Conservation (phyloP, 2,888 invertebrate genomes). For the Pachydiplax longipennis region DNA sequence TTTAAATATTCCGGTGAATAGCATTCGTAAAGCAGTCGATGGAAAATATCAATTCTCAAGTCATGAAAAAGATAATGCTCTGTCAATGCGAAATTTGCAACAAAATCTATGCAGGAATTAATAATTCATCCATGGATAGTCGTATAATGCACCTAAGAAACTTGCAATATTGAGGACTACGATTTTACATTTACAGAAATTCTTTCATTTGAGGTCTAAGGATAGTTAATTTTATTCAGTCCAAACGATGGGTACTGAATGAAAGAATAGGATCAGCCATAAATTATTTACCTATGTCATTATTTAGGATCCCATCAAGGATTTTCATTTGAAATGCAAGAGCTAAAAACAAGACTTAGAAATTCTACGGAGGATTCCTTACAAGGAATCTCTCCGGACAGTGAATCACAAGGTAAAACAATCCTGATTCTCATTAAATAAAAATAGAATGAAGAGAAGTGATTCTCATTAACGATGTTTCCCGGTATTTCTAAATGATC, state of each 20-base stretch:
- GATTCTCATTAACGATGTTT: no score
- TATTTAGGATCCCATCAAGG: not conserved
- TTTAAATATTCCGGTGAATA: no score
- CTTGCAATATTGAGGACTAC: not conserved
- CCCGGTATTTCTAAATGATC: no score
- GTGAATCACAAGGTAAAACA: not conserved
- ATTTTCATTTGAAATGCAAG: not conserved
- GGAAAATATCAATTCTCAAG: no score
- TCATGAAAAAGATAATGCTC: no score
- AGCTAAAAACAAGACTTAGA: not conserved
- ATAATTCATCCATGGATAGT: no score
- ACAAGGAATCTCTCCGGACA: not conserved
- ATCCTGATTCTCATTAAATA: no score
- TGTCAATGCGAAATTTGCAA: no score
- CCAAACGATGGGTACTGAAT: not conserved
- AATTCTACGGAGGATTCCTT: not conserved
- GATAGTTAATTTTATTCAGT: not conserved
- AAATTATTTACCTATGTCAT: not conserved
- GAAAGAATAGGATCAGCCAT: not conserved
- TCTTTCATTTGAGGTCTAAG: not conserved
- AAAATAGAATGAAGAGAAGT: no score
- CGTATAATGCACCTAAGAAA: no score
- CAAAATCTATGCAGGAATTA: no score
- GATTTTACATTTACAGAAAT: not conserved
- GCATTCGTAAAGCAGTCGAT: no score